phyloP scores from a whole-genome alignment of 2,888 invertebrate species.

The Kryphioiulus occultus region DNA sequence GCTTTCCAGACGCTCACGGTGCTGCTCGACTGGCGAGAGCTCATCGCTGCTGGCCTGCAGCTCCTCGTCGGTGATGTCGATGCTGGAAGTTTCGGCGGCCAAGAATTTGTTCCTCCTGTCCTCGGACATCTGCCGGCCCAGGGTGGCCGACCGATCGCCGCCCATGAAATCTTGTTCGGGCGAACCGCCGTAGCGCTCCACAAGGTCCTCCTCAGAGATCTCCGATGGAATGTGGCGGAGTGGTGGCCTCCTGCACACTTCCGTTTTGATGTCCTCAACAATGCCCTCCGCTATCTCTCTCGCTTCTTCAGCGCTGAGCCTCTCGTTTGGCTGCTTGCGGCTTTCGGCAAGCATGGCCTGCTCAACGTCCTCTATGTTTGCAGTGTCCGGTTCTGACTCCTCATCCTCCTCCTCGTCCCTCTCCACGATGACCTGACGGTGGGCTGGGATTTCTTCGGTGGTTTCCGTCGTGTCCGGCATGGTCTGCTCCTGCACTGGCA shows the following conservation, averaged over 20 bases:
- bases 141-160: background rate
- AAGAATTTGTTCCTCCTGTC: conserved; percentile 55
- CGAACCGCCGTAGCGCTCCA: conserved; percentile 56
- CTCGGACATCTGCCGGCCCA: background rate
- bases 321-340: conserved; percentile 53
- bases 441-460: conserved; percentile 54
- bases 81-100: conserved; percentile 66
- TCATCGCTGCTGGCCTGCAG: conserved; percentile 71
- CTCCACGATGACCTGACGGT: conserved; percentile 51
- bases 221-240: conserved; percentile 56
- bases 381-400: conserved; percentile 47
- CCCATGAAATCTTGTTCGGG: conserved; percentile 42
- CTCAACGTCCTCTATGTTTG: conserved; percentile 48
- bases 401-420: conserved; percentile 55
- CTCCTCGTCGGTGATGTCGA: conserved; percentile 72
- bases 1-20: conserved; percentile 46
- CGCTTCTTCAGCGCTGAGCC: conserved; percentile 65
- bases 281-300: conserved; percentile 66
- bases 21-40: conserved; percentile 52
- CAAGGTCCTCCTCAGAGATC: conserved; percentile 59
- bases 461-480: conserved; percentile 54
- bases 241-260: conserved; percentile 61
- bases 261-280: conserved; percentile 67
- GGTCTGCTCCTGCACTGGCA: conserved; percentile 54
- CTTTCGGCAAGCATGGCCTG: conserved; percentile 55